These are phyloP conservation scores for Thalassarche chlororhynchos DNA, from an alignment of 2,113 vertebrate genomes.

Conservation along the genomic window DNA sequence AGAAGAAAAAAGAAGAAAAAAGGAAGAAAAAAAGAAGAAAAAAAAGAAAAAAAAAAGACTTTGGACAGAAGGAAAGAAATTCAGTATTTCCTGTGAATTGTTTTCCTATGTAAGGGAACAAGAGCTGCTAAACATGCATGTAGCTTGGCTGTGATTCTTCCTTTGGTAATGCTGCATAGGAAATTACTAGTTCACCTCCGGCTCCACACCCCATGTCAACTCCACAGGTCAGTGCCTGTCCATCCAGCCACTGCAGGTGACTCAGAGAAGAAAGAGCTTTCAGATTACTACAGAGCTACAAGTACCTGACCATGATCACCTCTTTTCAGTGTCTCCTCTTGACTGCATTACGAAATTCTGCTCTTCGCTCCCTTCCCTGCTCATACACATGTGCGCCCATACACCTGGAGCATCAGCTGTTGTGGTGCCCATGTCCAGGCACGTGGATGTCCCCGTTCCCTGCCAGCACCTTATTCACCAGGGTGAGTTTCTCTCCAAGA, in stretches of 20 bases:
- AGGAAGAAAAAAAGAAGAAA: too few relatives aligned
- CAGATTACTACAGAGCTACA: background rate
- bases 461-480: background rate
- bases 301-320: background rate
- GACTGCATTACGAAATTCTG: background rate
- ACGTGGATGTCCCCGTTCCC: background rate
- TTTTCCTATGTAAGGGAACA: background rate
- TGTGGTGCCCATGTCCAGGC: background rate
- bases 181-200: background rate
- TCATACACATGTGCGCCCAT: rapidly evolving
- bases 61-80: background rate
- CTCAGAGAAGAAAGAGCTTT: background rate
- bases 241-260: background rate
- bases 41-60: background rate
- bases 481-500: background rate
- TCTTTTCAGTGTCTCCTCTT: background rate
- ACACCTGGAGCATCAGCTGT: background rate
- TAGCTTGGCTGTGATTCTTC: background rate
- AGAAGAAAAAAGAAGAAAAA: too few relatives aligned
- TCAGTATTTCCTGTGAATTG: background rate
- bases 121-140: rapidly evolving
- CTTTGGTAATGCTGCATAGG: background rate
- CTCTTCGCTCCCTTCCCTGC: background rate
- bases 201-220: background rate
- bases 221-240: background rate